These are phyloP conservation scores for Gadus chalcogrammus DNA, from an alignment of 2,113 vertebrate genomes.

Conservation along the genomic window DNA sequence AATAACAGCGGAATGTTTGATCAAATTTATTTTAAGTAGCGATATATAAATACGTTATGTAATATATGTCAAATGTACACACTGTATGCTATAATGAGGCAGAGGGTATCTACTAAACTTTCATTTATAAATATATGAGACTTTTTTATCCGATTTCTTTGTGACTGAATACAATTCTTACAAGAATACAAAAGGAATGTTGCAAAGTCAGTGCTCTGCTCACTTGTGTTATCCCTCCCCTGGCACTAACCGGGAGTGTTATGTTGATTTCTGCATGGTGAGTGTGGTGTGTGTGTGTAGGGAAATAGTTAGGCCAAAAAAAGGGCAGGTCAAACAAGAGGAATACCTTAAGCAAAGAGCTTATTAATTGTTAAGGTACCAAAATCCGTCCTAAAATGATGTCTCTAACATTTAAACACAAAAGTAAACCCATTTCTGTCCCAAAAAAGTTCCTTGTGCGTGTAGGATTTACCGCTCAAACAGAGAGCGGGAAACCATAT, in stretches of 20 bases:
- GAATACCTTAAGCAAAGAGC: constrained; percentile 58
- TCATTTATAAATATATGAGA: background rate
- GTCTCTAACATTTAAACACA: constrained; percentile 58
- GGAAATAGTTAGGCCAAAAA: background rate
- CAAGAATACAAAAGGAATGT: background rate
- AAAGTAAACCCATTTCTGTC: constrained; percentile 51
- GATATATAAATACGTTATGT: background rate
- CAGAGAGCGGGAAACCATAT: too few species aligned
- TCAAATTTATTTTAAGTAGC: background rate
- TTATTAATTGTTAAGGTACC: constrained; percentile 72
- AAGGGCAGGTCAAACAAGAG: background rate
- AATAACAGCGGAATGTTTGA: constrained; percentile 5
- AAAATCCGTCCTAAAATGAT: constrained; percentile 69
- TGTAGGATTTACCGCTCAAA: constrained; percentile 9
- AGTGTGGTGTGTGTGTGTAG: background rate
- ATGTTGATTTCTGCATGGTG: background rate
- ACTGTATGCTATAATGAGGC: too few species aligned
- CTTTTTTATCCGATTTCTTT: background rate
- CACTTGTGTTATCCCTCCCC: background rate
- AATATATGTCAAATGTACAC: background rate
- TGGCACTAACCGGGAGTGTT: background rate
- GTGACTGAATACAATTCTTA: background rate
- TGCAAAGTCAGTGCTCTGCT: background rate
- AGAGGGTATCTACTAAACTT: too few species aligned
- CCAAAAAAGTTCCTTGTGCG: constrained; percentile 41